phyloP scores from a whole-genome alignment of 2,113 vertebrate species.

The Lynx canadensis region DNA sequence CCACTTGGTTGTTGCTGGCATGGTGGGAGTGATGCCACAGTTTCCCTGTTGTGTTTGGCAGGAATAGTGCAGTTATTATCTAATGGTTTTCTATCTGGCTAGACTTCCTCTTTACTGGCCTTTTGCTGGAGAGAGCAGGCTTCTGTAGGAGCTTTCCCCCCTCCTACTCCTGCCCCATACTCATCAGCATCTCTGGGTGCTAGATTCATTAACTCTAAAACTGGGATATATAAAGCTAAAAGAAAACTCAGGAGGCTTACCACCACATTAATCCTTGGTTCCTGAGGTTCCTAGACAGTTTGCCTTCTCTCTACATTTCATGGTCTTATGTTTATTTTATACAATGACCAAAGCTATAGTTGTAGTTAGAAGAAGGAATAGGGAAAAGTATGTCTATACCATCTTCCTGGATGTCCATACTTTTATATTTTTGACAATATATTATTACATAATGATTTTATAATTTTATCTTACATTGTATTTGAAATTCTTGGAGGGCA shows the following conservation, averaged over 20 bases:
- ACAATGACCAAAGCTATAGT: background rate
- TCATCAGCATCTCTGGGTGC: background rate
- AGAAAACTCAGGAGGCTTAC: background rate
- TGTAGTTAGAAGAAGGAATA: background rate
- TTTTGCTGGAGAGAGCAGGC: background rate
- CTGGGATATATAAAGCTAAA: background rate
- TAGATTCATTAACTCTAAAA: background rate
- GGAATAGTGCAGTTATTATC: background rate
- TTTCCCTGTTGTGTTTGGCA: background rate
- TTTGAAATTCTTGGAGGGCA: background rate
- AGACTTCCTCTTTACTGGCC: background rate
- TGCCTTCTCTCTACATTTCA: background rate
- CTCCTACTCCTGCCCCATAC: background rate
- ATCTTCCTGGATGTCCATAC: background rate
- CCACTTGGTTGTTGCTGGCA: background rate
- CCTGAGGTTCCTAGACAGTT: background rate
- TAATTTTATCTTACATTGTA: background rate
- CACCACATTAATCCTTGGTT: background rate
- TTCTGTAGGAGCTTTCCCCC: background rate
- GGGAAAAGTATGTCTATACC: background rate
- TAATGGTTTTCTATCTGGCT: background rate
- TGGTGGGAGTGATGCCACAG: background rate
- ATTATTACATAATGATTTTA: background rate
- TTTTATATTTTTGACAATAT: background rate
- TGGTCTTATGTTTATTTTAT: background rate